These are phyloP conservation scores for Caenorhabditis virilis DNA, from an alignment of 2,888 invertebrate species.

Conservation along the genomic window DNA sequence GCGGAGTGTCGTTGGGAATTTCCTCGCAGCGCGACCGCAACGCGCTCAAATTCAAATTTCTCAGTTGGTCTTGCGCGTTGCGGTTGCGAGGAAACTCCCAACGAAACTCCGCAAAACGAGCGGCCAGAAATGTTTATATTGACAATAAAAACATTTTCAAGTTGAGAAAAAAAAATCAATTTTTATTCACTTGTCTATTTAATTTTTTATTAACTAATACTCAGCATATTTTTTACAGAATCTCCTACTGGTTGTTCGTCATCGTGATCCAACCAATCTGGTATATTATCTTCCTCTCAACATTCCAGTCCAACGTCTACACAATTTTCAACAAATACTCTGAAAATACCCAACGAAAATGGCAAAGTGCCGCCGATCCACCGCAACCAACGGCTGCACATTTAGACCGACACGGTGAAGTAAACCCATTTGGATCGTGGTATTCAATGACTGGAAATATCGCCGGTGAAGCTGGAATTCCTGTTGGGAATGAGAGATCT, in stretches of 20 bases:
- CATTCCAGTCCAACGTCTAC: slow-evolving; percentile 32
- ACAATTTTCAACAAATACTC: slow-evolving; percentile 50
- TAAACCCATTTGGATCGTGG: slow-evolving; percentile 53
- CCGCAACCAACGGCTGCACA: slow-evolving; percentile 25
- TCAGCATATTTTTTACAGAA: slow-evolving; percentile 5
- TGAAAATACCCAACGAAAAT: slow-evolving; percentile 46
- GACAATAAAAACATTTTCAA: too few relatives aligned
- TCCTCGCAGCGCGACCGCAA: too few relatives aligned
- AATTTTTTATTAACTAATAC: too few relatives aligned
- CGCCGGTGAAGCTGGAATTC: slow-evolving; percentile 48
- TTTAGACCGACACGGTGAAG: slow-evolving; percentile 37
- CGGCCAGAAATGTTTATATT: too few relatives aligned
- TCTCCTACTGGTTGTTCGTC: slow-evolving; percentile 37
- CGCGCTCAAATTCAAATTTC: too few relatives aligned
- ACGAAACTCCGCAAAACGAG: too few relatives aligned
- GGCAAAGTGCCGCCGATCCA: slow-evolving; percentile 55
- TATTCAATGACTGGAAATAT: slow-evolving; percentile 50
- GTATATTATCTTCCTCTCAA: slow-evolving; percentile 26
- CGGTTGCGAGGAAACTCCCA: too few relatives aligned
- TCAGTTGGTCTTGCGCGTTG: too few relatives aligned
- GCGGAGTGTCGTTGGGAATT: too few relatives aligned
- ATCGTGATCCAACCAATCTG: slow-evolving; percentile 46
- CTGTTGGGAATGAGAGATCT: slow-evolving; percentile 44
- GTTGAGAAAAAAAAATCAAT: too few relatives aligned
- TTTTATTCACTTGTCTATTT: too few relatives aligned